Conservation (phyloP, 2,888 invertebrate genomes). For the Argyra leucocephala region DNA sequence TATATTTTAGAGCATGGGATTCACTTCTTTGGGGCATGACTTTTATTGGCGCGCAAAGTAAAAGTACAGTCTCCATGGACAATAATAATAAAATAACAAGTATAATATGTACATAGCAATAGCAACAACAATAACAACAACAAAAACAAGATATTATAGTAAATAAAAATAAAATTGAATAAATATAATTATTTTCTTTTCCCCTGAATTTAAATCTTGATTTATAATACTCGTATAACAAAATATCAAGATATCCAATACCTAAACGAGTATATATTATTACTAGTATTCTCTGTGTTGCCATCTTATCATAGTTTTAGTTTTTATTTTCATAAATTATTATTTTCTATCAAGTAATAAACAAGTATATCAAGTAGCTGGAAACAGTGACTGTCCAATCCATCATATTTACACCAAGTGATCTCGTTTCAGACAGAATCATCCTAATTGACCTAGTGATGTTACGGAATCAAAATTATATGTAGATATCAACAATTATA, state of each 20-base stretch:
- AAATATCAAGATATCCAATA: not conserved
- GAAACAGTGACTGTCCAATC: no score
- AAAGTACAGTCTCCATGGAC: slow-evolving; percentile 6
- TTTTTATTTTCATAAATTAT: no score
- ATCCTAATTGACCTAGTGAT: no score
- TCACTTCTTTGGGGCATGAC: slow-evolving; percentile 4
- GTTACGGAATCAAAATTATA: no score
- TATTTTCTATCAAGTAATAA: no score
- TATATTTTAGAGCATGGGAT: not conserved
- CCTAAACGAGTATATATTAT: no score
- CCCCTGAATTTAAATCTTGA: slow-evolving; percentile 4
- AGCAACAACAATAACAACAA: not conserved
- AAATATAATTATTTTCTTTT: slow-evolving; percentile 1
- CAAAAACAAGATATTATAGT: not conserved
- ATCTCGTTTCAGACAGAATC: no score
- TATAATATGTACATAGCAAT: not conserved
- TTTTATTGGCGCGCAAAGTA: slow-evolving; percentile 2
- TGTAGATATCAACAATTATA: no score
- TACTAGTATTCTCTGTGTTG: no score
- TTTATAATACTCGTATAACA: not conserved
- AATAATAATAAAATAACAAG: not conserved
- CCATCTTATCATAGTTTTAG: no score
- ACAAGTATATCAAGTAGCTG: no score
- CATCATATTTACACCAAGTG: no score
- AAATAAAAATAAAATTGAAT: not conserved